A percentile compares a stretch with the other conserved stretches of the same genome.
Conservation (phyloP, 2,113 vertebrate species). For the Engraulis encrasicolus region DNA sequence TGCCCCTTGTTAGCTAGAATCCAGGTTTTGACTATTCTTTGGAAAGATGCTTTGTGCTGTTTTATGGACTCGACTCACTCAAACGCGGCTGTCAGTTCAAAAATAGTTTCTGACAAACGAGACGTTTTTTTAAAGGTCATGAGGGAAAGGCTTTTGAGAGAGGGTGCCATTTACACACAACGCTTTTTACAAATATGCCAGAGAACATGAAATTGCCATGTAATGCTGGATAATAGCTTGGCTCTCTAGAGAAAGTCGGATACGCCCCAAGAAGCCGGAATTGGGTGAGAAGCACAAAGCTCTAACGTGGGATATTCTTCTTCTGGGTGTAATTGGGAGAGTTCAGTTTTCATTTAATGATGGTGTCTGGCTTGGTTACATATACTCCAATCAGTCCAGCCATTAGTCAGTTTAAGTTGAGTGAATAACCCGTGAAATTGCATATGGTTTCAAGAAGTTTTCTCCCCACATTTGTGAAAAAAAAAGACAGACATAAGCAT, state of each 20-base stretch:
- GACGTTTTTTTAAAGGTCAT: background rate
- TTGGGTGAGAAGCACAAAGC: background rate
- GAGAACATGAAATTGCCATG: background rate
- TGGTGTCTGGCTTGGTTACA: background rate
- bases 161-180: background rate
- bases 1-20: too few species aligned
- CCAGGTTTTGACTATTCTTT: too few species aligned
- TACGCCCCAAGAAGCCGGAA: background rate
- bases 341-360: constrained; percentile 16
- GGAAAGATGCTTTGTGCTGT: too few species aligned
- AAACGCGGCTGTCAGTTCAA: background rate
- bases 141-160: background rate
- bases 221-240: background rate
- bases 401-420: background rate
- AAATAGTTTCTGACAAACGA: background rate
- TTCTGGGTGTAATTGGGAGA: background rate
- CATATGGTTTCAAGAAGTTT: background rate
- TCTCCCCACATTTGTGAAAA: background rate
- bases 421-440: background rate
- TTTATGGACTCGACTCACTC: background rate
- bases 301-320: background rate
- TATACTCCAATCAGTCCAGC: background rate
- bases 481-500: background rate
- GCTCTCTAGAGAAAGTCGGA: background rate
- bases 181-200: background rate